Evolutionary conservation across 1,140 invertebrate genomes (phyloP), one percentile per base, ranked within the genome.

Genomic region (Ptiloglossa arizonensis): DNA sequence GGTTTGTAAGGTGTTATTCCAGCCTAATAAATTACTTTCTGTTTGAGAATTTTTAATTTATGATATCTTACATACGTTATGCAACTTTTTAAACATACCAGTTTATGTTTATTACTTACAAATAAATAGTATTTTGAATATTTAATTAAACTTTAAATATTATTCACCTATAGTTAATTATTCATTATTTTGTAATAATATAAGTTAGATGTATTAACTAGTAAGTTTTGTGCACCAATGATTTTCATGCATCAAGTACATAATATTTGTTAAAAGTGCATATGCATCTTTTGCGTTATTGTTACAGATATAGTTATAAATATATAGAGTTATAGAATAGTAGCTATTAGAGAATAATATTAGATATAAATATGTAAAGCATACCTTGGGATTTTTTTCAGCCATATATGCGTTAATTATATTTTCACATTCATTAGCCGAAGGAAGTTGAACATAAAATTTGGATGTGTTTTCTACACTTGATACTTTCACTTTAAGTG

Each of bases 371-470:
- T 48, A 11, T 29, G 4, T 48, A 59, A 73, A 60, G 29, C 67
- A 56, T 87, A 92, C 91, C 89, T 89, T 17, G 17, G 74, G 52
- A 86, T 91, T 59, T 57, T 85, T 87, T 2, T 82, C 38, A 46
- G 80, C 38, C 90, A 92, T 91, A 35, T 83, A 92, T 15, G 59
- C 68, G 32, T 88, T 69, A 6, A 92, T 79, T 17, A 67, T 66
- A 29, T 84, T 60, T 54, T 91, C 80, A 75, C 84, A 89, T 27
- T 79, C 67, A 38, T 79, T 59, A 5, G 88, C 91, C 24, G 89
- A 88, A n/a, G 88, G 83, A 38, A 93, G 83, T 50, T 92, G 90
- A 62, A 93, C 72, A 67, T 91, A 88, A 80, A 94, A 93, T 57
- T 90, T 91, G 8, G 64, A 71, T 27, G 87, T 75, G n/a, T 73